Conservation (phyloP, 2,888 invertebrate species). For the Drosophila kambysellisi region DNA sequence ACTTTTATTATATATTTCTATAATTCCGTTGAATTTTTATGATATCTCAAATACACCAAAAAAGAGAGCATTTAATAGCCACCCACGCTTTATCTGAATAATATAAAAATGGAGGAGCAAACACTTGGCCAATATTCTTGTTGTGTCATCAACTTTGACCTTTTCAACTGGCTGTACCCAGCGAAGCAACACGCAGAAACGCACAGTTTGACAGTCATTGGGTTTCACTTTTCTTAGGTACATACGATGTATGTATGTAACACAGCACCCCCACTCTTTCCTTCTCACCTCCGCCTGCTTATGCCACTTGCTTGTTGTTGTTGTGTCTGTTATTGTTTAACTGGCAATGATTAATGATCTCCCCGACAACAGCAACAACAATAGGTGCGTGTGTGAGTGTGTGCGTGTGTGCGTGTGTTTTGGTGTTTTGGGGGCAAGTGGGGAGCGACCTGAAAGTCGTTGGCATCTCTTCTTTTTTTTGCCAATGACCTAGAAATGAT, state of each 20-base stretch:
- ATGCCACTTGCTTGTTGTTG: conserved; percentile 49
- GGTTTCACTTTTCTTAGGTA: conserved; percentile 60
- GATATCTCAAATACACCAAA: neutral
- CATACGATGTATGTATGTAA: conserved; percentile 5
- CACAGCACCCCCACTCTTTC: neutral
- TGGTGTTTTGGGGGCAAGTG: conserved; percentile 12
- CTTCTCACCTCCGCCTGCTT: conserved; percentile 18
- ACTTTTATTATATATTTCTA: too few relatives aligned
- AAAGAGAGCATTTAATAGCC: conserved; percentile 10
- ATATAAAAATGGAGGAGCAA: neutral
- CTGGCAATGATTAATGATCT: conserved; percentile 74
- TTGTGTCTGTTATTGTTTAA: conserved; percentile 68
- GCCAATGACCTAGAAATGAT: conserved; percentile 72
- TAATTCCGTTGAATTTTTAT: neutral
- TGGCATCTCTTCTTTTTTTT: conserved; percentile 58
- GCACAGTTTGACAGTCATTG: conserved; percentile 60
- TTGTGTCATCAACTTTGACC: conserved; percentile 64
- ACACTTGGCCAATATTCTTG: conserved; percentile 20
- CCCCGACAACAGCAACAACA: conserved; percentile 22
- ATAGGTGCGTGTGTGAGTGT: conserved; percentile 17
- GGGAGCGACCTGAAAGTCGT: conserved; percentile 40
- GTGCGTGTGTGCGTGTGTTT: neutral
- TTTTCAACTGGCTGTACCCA: conserved; percentile 61
- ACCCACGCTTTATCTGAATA: neutral
- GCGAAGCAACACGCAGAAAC: neutral